phyloP scores from a whole-genome alignment of 2,113 vertebrate species.

The Morone saxatilis region DNA sequence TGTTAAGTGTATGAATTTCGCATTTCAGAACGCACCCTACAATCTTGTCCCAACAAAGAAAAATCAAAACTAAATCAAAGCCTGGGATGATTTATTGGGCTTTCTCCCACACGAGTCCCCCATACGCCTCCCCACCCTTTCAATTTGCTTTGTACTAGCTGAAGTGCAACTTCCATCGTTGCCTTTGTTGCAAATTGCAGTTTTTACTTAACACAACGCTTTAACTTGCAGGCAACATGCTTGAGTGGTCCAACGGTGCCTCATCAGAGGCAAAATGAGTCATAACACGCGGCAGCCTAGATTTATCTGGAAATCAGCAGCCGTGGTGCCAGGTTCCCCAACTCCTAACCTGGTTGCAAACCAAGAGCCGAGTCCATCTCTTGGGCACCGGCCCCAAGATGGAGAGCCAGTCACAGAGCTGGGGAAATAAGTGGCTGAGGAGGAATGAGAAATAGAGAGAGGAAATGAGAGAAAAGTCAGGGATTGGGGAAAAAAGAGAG shows the following conservation, averaged over 20 bases:
- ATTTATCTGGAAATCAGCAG: constrained; percentile 78
- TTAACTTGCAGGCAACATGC: constrained; percentile 82
- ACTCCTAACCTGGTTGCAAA: constrained; percentile 64
- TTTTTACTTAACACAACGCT: constrained; percentile 77
- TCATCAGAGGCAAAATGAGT: constrained; percentile 75
- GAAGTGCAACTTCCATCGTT: constrained; percentile 73
- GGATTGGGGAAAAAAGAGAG: constrained; percentile 50
- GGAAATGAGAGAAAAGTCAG: constrained; percentile 60
- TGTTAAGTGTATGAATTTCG: constrained; percentile 4
- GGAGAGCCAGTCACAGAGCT: constrained; percentile 68
- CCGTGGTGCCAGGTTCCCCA: constrained; percentile 64
- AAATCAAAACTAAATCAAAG: constrained; percentile 15
- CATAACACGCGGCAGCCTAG: constrained; percentile 51
- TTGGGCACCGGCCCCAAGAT: constrained; percentile 76
- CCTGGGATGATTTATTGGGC: constrained; percentile 27
- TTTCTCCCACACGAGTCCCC: constrained; percentile 26
- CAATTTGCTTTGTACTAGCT: constrained; percentile 63
- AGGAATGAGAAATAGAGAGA: constrained; percentile 45
- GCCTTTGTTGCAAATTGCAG: constrained; percentile 77
- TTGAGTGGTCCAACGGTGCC: constrained; percentile 70
- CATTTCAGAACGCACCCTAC: constrained; percentile 6
- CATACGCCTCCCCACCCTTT: constrained; percentile 29
- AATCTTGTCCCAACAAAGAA: not conserved
- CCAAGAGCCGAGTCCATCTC: constrained; percentile 71
- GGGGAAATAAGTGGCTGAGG: constrained; percentile 11